phyloP scores from a whole-genome alignment of 2,113 vertebrate genomes.

The Callocephalon fimbriatum region DNA sequence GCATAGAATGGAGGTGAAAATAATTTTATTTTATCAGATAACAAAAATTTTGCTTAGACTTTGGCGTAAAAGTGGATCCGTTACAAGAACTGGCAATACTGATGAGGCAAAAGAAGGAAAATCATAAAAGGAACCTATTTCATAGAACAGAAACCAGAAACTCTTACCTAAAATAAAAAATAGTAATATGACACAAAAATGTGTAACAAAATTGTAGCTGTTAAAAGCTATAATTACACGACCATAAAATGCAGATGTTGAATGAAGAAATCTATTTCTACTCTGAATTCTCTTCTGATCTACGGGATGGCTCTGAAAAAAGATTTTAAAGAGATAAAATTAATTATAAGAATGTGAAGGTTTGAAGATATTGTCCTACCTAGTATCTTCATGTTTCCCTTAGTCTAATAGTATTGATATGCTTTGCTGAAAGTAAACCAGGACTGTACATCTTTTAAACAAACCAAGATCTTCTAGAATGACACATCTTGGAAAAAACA shows the following conservation, averaged over 20 bases:
- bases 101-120: not conserved
- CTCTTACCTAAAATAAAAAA: not conserved
- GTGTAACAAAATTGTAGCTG: not conserved
- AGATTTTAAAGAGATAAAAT: not conserved
- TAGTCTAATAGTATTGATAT: not conserved
- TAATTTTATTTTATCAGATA: slow-evolving; percentile 17
- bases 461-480: not conserved
- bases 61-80: not conserved
- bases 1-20: not conserved
- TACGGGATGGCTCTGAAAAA: not conserved
- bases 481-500: not conserved
- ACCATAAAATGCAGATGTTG: not conserved
- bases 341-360: not conserved
- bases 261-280: not conserved
- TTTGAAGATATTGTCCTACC: not conserved
- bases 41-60: not conserved
- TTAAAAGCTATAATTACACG: not conserved
- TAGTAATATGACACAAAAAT: not conserved
- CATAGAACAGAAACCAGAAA: not conserved
- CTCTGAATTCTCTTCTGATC: not conserved
- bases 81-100: not conserved
- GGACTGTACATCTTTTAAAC: not conserved
- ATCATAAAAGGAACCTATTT: not conserved
- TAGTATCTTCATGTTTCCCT: not conserved
- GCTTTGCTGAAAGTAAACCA: not conserved